Evolutionary conservation across 2,113 vertebrate species (phyloP).

Genomic region (Pachyramphus minor): DNA sequence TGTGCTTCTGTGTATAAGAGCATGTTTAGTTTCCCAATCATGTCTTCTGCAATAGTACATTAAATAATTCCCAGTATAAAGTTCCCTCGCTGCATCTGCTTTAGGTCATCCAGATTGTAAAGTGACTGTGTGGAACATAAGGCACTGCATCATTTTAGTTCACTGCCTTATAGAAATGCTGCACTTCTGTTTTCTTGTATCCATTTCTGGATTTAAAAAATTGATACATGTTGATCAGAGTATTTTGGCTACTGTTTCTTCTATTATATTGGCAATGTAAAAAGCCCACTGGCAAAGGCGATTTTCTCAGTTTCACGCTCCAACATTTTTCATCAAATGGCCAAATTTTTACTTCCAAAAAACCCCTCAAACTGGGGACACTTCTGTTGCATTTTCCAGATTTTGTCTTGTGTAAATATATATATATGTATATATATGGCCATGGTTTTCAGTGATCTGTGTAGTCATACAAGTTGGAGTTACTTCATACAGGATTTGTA

Average conservation of each 20-base stretch:
- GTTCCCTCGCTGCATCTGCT: neutral
- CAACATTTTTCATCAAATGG: neutral
- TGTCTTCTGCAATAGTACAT: neutral
- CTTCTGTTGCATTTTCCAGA: neutral
- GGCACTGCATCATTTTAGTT: neutral
- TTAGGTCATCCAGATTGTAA: neutral
- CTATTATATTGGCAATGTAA: neutral
- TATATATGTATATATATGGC: neutral
- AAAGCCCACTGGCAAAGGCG: neutral
- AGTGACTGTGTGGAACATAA: neutral
- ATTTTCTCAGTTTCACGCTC: neutral
- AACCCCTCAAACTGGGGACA: neutral
- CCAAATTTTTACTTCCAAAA: neutral
- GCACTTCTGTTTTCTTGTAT: neutral
- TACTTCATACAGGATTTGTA: neutral
- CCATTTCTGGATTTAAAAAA: neutral
- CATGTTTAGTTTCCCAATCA: neutral
- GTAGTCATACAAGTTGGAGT: neutral
- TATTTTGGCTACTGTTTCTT: neutral
- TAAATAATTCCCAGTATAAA: neutral
- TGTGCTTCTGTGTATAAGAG: neutral
- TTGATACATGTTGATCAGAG: neutral
- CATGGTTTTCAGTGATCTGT: neutral
- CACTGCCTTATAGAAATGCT: neutral
- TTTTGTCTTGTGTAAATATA: neutral